Base-by-base conservation (phyloP, 2,113 vertebrate genomes). In the Panthera uncia region DNA sequence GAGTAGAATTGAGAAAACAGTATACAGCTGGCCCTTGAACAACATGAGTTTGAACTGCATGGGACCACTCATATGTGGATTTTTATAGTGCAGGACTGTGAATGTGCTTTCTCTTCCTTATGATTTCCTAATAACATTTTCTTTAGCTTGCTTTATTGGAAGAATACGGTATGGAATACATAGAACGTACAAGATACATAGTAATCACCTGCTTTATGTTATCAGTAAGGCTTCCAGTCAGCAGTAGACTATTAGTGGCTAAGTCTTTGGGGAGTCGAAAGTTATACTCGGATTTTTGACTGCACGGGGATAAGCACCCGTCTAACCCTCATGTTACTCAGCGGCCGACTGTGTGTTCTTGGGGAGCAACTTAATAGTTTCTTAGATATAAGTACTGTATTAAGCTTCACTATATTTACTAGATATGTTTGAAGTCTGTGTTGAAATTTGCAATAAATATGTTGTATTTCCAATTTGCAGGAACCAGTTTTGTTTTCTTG, bases 401-500 rank as follows among this genome's bases (percentile, higher is more conserved):
- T 66, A 15, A 41, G 31, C 31, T 10, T 41, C 15, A 16, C 50
- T 45, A 2, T 19, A 9, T 45, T 91, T 41, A 18, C 16, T 33
- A 68, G 52, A 16, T 41, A 5, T 2, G 1, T 57, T 55, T 45
- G 69, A 45, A 76, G 55, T 80, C 63, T 48, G 7, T 66, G 55
- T 78, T 23, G 48, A 31, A n/a, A 18, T 88, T 66, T 36, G 13
- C 16, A 3, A 1, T n/a, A 90, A 29, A 7, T 36, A 4, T 7
- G 13, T 61, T 97, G 97, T 96, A 0, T 92, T 91, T 96, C 69
- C 80, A 45, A 88, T 96, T 94, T 86, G 5, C 86, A 99, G 99
- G 99, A 99, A 98, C 99, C 99, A 0, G 98, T 99, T 95, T 98
- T 99, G 82, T 99, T 99, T 97, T 99, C 99, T 36, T 99, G 99